These are phyloP conservation scores for Pyxicephalus adspersus DNA, from an alignment of 2,113 vertebrate species.

Conservation along the genomic window DNA sequence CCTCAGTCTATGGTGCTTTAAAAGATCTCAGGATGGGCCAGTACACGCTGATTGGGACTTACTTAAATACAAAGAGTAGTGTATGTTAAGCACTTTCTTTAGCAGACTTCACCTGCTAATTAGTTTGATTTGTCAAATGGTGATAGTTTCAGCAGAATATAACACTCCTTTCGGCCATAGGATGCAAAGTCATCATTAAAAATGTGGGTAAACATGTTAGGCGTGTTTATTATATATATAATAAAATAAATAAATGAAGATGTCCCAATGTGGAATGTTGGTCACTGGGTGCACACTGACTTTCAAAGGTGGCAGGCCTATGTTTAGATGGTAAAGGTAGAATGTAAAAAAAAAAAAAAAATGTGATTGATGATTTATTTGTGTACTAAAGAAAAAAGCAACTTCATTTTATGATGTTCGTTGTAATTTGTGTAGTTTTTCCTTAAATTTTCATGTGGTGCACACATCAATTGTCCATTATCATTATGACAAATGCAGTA, in stretches of 20 bases:
- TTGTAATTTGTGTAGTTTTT: too few relatives aligned
- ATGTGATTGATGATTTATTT: too few relatives aligned
- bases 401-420: too few relatives aligned
- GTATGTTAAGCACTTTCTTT: neutral
- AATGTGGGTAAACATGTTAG: neutral
- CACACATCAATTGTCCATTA: neutral
- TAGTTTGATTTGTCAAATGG: neutral
- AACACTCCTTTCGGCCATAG: neutral
- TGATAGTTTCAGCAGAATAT: neutral
- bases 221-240: neutral
- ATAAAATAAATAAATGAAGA: neutral
- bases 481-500: neutral
- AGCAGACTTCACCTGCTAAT: neutral
- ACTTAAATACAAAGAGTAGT: neutral
- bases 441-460: too few relatives aligned
- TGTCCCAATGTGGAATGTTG: too few relatives aligned
- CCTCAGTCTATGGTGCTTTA: conserved; percentile 76
- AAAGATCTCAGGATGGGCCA: neutral
- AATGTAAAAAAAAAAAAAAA: too few relatives aligned
- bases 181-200: neutral
- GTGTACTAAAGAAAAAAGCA: too few relatives aligned
- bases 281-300: too few relatives aligned
- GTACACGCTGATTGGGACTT: neutral
- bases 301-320: too few relatives aligned
- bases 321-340: too few relatives aligned